Base-by-base conservation (phyloP, 92 coral and sea anemone species). In the Parazoanthus atlanticus region DNA sequence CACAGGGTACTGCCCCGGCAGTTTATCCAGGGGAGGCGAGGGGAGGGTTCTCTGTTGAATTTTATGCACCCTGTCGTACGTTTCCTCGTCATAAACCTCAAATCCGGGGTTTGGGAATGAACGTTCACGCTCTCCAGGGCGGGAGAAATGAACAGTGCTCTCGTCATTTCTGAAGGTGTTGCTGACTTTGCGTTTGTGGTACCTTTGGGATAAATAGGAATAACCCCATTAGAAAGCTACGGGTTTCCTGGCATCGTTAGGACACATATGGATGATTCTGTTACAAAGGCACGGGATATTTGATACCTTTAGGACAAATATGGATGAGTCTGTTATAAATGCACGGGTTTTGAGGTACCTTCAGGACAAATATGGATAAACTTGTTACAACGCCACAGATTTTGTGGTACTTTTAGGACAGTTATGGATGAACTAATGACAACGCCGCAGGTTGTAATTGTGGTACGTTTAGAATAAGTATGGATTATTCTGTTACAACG, bases 1-100 rank as follows among this genome's bases (percentile, higher is more conserved):
- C 25, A 80, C 73, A 10, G 70, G 85, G 17, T 80, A 80, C 47
- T 80, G 85, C 34, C 85, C 85, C 12, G 85, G 85, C 31, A 80
- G 34, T 80, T 54, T 80, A 17, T 80, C 85, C 16, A 58, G 29
- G 72, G 85, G 85, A 13, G 31, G 49, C 43, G 84, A 58, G 12
- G 84, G 84, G 12, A 79, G 84, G 47, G 21, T 25, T 52, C 84
- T 54, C 13, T 19, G 65, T 56, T 56, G 85, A 6, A 80, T 32
- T 8, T 17, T 10, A 56, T 80, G 17, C 70, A 56, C 41, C 15
- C 85, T 80, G 6, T 80, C 49, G 41, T 80, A 56, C 16, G 85
- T 36, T 56, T 80, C 71, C 7, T 80, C 41, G 7, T 32, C 83
- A 79, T 40, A 19, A 46, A 31, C 83, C 47, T 41, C 83, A 79